phyloP scores from a whole-genome alignment of 2,113 vertebrate species.

The Xerus inauris region DNA sequence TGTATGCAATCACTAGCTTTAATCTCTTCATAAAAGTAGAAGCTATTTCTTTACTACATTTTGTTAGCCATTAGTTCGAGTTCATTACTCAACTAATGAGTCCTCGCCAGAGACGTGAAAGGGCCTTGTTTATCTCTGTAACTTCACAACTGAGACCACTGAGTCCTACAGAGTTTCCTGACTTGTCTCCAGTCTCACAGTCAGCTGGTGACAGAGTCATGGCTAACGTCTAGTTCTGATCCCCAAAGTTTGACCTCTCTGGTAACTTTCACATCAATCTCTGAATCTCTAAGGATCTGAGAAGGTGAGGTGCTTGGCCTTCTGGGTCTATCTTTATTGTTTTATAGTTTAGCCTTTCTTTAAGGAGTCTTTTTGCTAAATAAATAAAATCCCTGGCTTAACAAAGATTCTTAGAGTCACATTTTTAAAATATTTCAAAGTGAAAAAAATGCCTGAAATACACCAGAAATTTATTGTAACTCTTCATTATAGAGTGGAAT shows the following conservation, averaged over 20 bases:
- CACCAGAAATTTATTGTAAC: background rate
- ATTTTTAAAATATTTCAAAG: background rate
- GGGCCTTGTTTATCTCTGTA: background rate
- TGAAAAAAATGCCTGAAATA: background rate
- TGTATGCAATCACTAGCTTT: slow-evolving; percentile 30
- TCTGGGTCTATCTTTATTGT: background rate
- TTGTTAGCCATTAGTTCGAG: slow-evolving; percentile 51
- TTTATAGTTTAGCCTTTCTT: background rate
- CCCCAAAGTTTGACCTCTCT: background rate
- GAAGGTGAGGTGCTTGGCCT: background rate
- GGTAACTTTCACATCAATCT: background rate
- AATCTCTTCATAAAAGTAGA: slow-evolving; percentile 46
- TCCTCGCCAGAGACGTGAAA: background rate
- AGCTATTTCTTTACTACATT: background rate
- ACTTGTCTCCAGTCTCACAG: background rate
- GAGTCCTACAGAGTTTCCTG: background rate
- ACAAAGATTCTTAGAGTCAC: background rate
- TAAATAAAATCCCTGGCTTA: background rate
- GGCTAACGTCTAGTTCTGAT: background rate
- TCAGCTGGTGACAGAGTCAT: background rate
- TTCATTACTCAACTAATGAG: slow-evolving; percentile 48
- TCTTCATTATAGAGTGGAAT: background rate
- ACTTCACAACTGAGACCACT: background rate
- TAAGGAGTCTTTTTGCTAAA: background rate
- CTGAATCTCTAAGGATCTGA: background rate